phyloP scores from a whole-genome alignment of 2,797 vertebrate genomes.

The Sebastes hubbsi region DNA sequence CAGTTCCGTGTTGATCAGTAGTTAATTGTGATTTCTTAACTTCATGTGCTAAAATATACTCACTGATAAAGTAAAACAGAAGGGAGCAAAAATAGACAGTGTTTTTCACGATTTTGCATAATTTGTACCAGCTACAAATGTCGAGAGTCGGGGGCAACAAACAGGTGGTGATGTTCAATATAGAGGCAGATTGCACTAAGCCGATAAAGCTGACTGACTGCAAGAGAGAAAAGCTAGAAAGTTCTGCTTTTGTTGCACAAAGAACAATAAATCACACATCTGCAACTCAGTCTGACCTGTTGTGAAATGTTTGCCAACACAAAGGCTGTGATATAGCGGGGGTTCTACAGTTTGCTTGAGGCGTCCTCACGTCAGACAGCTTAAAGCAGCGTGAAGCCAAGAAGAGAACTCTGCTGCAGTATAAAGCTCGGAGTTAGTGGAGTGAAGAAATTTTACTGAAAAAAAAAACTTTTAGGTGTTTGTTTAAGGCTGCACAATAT shows the following conservation, averaged over 20 bases:
- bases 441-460: conserved; percentile 3
- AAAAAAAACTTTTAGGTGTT: neutral
- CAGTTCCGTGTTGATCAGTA: neutral
- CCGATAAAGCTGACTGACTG: neutral
- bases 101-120: neutral
- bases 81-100: neutral
- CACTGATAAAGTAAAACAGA: neutral
- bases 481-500: neutral
- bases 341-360: conserved; percentile 34
- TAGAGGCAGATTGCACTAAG: neutral
- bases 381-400: conserved; percentile 30
- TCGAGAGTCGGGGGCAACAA: neutral
- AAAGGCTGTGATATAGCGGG: conserved; percentile 14
- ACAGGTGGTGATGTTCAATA: neutral
- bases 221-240: neutral
- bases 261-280: conserved; percentile 7
- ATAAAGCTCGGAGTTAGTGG: neutral
- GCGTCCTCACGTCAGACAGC: conserved; percentile 13
- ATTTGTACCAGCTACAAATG: neutral
- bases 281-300: conserved; percentile 9
- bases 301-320: conserved; percentile 44
- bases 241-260: neutral
- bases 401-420: neutral
- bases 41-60: neutral
- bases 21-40: neutral